Percentiles rank a stretch among this genome's conserved stretches.
Conservation (phyloP, 2,797 vertebrate genomes). For the Peromyscus nudipes region DNA sequence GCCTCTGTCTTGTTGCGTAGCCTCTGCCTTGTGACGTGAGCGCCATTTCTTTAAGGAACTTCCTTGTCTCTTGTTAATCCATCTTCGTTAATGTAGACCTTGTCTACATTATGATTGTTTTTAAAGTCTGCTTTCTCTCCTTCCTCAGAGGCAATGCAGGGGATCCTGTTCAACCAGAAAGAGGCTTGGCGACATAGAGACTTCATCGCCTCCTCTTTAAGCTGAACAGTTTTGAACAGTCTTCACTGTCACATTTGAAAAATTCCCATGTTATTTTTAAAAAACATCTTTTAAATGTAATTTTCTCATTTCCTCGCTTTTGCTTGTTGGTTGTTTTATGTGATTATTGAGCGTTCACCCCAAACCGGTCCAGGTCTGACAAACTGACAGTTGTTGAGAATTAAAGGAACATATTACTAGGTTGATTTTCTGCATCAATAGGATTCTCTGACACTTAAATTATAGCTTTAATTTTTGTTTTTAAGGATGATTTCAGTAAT, state of each 20-base stretch:
- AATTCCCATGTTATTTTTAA: not conserved
- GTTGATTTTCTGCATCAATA: not conserved
- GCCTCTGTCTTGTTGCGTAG: not conserved
- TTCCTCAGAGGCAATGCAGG: not conserved
- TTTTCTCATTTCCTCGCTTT: not conserved
- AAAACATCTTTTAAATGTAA: not conserved
- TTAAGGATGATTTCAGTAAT: not conserved
- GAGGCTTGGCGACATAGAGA: not conserved
- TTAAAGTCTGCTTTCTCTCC: not conserved
- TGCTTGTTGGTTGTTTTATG: not conserved
- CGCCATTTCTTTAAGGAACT: not conserved
- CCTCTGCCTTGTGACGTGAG: not conserved
- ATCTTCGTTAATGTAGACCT: not conserved
- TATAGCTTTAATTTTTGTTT: constrained; percentile 1
- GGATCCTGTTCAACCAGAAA: not conserved
- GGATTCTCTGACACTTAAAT: not conserved
- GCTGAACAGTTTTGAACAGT: not conserved
- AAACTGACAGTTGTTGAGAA: not conserved
- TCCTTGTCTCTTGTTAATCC: not conserved
- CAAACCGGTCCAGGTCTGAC: not conserved
- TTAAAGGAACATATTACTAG: not conserved
- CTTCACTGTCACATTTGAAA: not conserved
- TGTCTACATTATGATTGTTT: not conserved
- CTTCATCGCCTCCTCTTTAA: constrained; percentile 7
- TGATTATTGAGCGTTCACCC: not conserved